Evolutionary conservation across 1,140 invertebrate genomes (phyloP).

Genomic region (Pseudachorutes palmiensis): DNA sequence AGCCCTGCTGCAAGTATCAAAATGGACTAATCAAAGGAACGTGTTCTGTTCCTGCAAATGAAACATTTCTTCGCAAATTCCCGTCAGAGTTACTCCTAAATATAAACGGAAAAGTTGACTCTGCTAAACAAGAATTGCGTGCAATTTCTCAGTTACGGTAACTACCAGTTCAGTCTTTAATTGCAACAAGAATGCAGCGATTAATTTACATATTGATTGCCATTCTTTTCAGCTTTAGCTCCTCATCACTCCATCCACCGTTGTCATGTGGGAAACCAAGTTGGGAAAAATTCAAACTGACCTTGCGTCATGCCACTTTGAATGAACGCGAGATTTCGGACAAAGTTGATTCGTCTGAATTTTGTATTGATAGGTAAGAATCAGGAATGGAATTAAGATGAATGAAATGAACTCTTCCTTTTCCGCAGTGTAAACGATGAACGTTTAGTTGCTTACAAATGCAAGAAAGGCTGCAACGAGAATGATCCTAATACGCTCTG

Average conservation of each 20-base stretch:
- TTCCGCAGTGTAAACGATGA: not conserved
- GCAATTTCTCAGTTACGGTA: not conserved
- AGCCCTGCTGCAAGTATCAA: not conserved
- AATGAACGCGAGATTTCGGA: not conserved
- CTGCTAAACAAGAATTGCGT: not conserved
- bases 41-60: not conserved
- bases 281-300: not conserved
- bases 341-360: not conserved
- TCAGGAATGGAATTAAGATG: not conserved
- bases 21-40: not conserved
- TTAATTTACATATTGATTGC: no score
- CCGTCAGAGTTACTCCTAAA: not conserved
- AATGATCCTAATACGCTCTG: not conserved
- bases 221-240: no score
- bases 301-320: not conserved
- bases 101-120: not conserved
- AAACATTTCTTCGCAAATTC: not conserved
- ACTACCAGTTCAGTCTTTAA: no score
- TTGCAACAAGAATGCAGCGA: no score
- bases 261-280: not conserved
- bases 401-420: not conserved
- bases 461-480: not conserved
- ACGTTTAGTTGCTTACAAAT: not conserved
- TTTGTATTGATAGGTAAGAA: not conserved
- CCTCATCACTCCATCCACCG: not conserved